Conservation (phyloP, 2,113 vertebrate species). For the Heterotis niloticus region DNA sequence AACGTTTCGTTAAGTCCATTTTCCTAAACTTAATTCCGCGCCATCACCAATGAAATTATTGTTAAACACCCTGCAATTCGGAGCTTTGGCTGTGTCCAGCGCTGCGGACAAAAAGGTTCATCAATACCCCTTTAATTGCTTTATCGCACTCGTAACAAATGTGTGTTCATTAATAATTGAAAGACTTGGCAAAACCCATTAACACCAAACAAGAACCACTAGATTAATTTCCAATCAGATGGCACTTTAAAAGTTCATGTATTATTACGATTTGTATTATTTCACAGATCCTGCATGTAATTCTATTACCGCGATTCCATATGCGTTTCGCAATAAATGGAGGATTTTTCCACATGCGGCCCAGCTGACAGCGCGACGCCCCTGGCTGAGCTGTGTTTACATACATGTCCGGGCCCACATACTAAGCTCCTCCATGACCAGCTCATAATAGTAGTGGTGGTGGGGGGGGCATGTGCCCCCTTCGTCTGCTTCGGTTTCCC, state of each 20-base stretch:
- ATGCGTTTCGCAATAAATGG: not conserved
- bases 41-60: no score
- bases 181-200: slow-evolving; percentile 5
- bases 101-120: not conserved
- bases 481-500: slow-evolving; percentile 31
- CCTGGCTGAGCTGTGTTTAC: not conserved
- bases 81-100: not conserved
- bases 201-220: not conserved
- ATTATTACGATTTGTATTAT: not conserved
- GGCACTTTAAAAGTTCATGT: not conserved
- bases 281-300: not conserved
- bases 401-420: slow-evolving; percentile 9
- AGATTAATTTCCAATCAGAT: slow-evolving; percentile 9
- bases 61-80: not conserved
- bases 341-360: not conserved
- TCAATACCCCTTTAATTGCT: slow-evolving; percentile 7
- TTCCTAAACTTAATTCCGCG: no score
- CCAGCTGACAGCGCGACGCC: not conserved
- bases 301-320: no score
- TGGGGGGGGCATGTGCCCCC: slow-evolving; percentile 11
- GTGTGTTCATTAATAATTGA: slow-evolving; percentile 16
- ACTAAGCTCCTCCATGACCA: not conserved
- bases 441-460: not conserved
- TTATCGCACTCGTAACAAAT: slow-evolving; percentile 18
- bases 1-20: not conserved